Base-by-base conservation (phyloP, 2,113 vertebrate genomes). In the Scatophagus argus region DNA sequence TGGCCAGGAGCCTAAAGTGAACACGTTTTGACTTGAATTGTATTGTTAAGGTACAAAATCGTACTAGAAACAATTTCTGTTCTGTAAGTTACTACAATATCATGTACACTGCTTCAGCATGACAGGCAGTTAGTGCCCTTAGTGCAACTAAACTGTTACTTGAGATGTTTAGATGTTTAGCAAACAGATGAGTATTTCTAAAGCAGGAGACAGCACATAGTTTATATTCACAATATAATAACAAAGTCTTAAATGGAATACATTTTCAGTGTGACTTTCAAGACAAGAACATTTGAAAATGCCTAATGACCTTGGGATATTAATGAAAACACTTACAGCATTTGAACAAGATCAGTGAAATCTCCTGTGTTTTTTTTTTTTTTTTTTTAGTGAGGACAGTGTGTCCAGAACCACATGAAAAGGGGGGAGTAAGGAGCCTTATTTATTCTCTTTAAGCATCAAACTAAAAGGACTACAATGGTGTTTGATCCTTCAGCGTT, bases 351-450 rank as follows among this genome's bases (percentile, higher is more conserved):
- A 64, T 71, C 75, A 39, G 1, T 59, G 32, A 14, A 43, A 67
- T 58, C 13, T 34, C 23, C 3, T 34, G 8, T 54, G 52, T 4
- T 19, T 64, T 38, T 63, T 54, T 60, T 4, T 19, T 64, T 38
- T 63, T 36, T 55, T 34, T 11, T 54, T 44, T 7, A 21, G 1
- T 25, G 0, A 19, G 34, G 21, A 67, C 16, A 41, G 8, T 29
- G 19, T 51, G 27, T 51, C 23, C 47, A 73, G 47, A 78, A 58
- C 14, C 23, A 44, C 44, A 73, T 68, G 17, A 52, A 87, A 76
- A 27, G 43, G 17, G 21, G 2, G 14, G 4, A 62, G 61, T 8
- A 23, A 12, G 56, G 56, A 55, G 8, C 19, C 12, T 58, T 27
- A 10, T 47, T 72, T 27, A 27, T 60, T 83, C 68, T 79, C n/a